phyloP scores from a whole-genome alignment of 2,113 vertebrate genomes.

The Rhinolophus sinicus region DNA sequence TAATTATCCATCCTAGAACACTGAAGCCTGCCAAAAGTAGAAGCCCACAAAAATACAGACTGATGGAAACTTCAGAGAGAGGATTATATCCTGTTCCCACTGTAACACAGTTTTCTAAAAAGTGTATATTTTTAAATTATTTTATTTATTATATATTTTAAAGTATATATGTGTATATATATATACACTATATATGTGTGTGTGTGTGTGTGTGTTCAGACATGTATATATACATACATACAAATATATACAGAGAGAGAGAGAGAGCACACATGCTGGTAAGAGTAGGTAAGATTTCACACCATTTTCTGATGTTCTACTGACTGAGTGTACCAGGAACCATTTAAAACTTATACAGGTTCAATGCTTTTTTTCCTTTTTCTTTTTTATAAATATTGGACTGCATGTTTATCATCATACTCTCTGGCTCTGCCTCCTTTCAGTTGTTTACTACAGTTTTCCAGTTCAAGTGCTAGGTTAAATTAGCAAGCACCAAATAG shows the following conservation, averaged over 20 bases:
- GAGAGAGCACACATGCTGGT: neutral
- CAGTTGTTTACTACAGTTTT: neutral
- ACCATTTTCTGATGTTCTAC: neutral
- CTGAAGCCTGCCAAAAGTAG: slow-evolving; percentile 35
- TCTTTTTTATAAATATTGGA: neutral
- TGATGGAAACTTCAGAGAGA: slow-evolving; percentile 29
- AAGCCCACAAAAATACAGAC: neutral
- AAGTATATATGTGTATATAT: neutral
- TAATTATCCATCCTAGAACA: slow-evolving; percentile 41
- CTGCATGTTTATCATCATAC: neutral
- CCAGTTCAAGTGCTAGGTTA: neutral
- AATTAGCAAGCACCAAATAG: neutral
- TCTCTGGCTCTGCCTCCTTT: neutral
- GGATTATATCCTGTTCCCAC: neutral
- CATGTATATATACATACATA: neutral
- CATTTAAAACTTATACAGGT: neutral
- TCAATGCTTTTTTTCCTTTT: neutral
- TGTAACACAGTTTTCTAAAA: neutral
- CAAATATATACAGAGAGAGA: neutral
- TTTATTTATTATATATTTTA: neutral
- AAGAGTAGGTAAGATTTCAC: slow-evolving; percentile 3
- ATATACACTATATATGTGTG: neutral
- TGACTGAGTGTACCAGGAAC: neutral
- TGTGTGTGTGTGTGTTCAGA: neutral
- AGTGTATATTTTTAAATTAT: neutral